Evolutionary conservation across 2,888 invertebrate species (phyloP), one percentile per base, ranked within the genome.

Genomic region (Helleia helle): DNA sequence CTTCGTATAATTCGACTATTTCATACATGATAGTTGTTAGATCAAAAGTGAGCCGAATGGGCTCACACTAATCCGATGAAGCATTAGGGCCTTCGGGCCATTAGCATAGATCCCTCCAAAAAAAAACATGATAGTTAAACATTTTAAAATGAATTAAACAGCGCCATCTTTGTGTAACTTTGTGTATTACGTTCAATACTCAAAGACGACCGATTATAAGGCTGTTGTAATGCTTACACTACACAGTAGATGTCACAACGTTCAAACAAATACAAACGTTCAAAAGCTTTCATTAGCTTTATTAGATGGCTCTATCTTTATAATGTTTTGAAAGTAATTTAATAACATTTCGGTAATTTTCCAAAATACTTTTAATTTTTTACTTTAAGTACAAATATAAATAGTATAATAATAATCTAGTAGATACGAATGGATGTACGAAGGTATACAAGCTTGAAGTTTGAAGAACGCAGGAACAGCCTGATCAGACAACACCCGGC

Each of bases 381-480:
- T 14, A 29, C 0, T 4, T 30, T 9, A 15, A 15, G n/a, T 9
- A n/a, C 9, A 2, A n/a, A 7, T 2, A 1, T n/a, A 1, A 30
- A 9, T 9, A 30, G 30, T 30, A 12, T n/a, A n/a, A n/a, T n/a
- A n/a, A n/a, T n/a, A n/a, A n/a, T n/a, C n/a, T n/a, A n/a, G n/a
- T n/a, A n/a, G n/a, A n/a, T n/a, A n/a, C n/a, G n/a, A n/a, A n/a
- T n/a, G n/a, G 28, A 2, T 34, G 12, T 34, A 17, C 34, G 7
- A 34, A 12, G 8, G 22, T 34, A 17, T 15, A 6, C n/a, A 15
- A 5, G 30, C 6, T 6, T 18, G 8, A 12, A 34, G 34, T 12
- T 22, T 18, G 63, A 60, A 59, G 66, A 67, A 64, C 64, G 69
- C 66, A 69, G 66, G 55, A 52, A 52, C 45, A 41, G 47, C 40